Evolutionary conservation across 2,888 invertebrate species (phyloP).

Genomic region (Gymnosoma rotundatum): DNA sequence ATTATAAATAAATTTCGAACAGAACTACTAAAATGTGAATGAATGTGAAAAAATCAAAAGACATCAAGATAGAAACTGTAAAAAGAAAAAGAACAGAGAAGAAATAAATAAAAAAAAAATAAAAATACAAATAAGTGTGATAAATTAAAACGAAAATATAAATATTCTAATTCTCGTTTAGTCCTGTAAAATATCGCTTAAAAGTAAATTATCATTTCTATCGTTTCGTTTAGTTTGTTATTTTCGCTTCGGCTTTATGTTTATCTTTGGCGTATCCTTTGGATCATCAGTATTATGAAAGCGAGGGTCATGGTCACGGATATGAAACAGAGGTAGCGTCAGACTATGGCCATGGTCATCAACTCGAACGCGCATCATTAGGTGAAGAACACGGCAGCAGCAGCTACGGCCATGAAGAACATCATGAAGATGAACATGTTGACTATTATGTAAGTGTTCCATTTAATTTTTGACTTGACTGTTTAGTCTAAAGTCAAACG

Average conservation of each 20-base stretch:
- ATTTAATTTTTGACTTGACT: not conserved
- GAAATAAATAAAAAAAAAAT: constrained; percentile 13
- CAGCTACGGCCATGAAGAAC: constrained; percentile 76
- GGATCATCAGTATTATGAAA: constrained; percentile 80
- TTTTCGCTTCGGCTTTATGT: constrained; percentile 81
- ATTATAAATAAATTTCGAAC: not conserved
- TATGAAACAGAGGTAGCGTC: constrained; percentile 78
- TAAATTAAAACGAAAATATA: not conserved
- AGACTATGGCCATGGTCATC: constrained; percentile 72
- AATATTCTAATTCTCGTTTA: not conserved
- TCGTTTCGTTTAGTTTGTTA: constrained; percentile 77
- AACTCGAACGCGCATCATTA: constrained; percentile 78
- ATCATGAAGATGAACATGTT: constrained; percentile 83
- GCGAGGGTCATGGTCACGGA: constrained; percentile 75
- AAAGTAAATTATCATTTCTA: constrained; percentile 39
- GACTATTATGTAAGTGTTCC: constrained; percentile 85
- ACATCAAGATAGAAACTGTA: constrained; percentile 41
- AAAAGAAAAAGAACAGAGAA: constrained; percentile 1
- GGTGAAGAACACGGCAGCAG: constrained; percentile 74
- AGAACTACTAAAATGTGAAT: constrained; percentile 15
- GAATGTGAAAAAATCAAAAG: constrained; percentile 30
- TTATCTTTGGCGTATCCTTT: constrained; percentile 81
- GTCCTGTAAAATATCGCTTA: not conserved
- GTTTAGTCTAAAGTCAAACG: not conserved
- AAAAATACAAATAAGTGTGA: not conserved